Base-by-base conservation (phyloP, 2,113 vertebrate species). In the Nothoprocta perdicaria region DNA sequence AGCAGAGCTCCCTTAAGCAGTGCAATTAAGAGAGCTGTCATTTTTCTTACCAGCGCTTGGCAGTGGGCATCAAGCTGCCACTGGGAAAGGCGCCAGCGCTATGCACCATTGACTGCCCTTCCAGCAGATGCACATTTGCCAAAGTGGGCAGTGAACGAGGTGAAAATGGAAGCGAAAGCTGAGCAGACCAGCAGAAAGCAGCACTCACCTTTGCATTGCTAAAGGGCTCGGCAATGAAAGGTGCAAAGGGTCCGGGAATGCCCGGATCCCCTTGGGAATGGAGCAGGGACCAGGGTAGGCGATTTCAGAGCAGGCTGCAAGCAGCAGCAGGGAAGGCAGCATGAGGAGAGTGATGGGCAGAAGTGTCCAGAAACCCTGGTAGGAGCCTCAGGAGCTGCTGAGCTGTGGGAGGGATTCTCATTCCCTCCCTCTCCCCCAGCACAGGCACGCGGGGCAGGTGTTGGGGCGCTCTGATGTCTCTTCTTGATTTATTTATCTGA, bases 401-500 rank as follows among this genome's bases (percentile, higher is more conserved):
- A 80, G 26, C 50, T 76, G 68, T 40, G 75, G 84, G 86, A 86
- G 73, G 65, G 75, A 78, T 90, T 67, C 31, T 85, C 45, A 67
- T 88, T 88, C 60, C 76, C 58, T 75, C 46, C 55, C 66, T 82
- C 35, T 62, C 76, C 23, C 83, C 40, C 94, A 85, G 86, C 76
- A 78, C 66, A 73, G 78, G 62, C 33, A 68, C 3, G 1, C n/a
- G 15, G 80, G 77, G 68, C 85, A 92, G 93, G 80, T 83, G 78
- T 57, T 94, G 80, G 68, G 77, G 72, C 0, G 4, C 50, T 80
- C 90, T 87, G 81, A 89, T 79, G 26, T 63, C 78, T 88, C 0
- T 1, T 40, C 92, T 82, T 91, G 93, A 96, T 95, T 96, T 81
- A 89, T 91, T 91, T 96, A 74, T 96, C 90, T 94, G 82, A 86